These are phyloP conservation scores for Zaprionus vittiger DNA, from an alignment of 1,140 invertebrate species.

Conservation along the genomic window DNA sequence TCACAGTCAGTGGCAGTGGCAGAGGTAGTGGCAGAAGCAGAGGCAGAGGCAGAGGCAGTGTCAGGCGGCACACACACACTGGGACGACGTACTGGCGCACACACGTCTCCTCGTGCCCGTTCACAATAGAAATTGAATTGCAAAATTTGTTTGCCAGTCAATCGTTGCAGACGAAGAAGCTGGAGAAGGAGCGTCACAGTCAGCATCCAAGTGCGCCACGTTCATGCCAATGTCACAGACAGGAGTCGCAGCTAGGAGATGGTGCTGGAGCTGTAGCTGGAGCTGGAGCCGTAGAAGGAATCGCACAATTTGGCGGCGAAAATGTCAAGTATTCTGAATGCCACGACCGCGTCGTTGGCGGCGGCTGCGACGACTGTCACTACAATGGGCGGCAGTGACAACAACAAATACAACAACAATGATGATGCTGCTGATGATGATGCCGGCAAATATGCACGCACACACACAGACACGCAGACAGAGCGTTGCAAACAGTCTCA, in stretches of 20 bases:
- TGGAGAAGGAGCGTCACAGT: neutral
- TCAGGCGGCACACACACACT: slow-evolving; percentile 28
- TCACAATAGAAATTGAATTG: slow-evolving; percentile 79
- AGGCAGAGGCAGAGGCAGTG: slow-evolving; percentile 36
- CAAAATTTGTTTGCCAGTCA: slow-evolving; percentile 79
- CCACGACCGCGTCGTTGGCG: slow-evolving; percentile 29
- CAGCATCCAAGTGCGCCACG: slow-evolving; percentile 49
- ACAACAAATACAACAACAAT: slow-evolving; percentile 61
- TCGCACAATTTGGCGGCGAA: slow-evolving; percentile 81
- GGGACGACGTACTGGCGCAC: neutral
- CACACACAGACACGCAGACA: slow-evolving; percentile 21
- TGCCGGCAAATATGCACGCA: slow-evolving; percentile 50
- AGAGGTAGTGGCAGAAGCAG: neutral
- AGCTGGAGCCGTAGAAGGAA: slow-evolving; percentile 45
- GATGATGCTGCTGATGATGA: slow-evolving; percentile 30
- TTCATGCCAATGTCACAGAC: slow-evolving; percentile 63
- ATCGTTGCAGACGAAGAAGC: slow-evolving; percentile 49
- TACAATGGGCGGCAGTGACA: slow-evolving; percentile 56
- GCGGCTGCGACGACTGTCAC: slow-evolving; percentile 53
- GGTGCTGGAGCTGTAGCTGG: neutral
- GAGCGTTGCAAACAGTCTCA: neutral
- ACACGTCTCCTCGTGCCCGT: slow-evolving; percentile 7
- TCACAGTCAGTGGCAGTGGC: slow-evolving; percentile 48
- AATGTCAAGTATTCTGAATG: slow-evolving; percentile 74
- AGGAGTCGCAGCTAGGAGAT: slow-evolving; percentile 2